Base-by-base conservation (phyloP, 2,797 vertebrate species). In the Picus viridis region DNA sequence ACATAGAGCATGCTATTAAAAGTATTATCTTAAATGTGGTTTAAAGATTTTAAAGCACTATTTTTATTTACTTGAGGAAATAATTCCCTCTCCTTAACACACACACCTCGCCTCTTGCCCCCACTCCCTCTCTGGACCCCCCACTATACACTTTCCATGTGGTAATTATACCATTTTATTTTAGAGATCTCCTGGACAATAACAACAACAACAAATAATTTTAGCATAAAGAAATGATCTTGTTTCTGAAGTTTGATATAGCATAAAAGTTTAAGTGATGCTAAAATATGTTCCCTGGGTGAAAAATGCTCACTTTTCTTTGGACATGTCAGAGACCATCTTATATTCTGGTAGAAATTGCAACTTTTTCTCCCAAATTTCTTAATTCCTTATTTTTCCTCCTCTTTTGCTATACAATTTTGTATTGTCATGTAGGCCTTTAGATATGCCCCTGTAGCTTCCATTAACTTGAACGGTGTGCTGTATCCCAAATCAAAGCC, bases 241-340 rank as follows among this genome's bases (percentile, higher is more conserved):
- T 29, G 79, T 96, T 95, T 96, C 88, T 89, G 85, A 96, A 96
- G 70, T 96, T 97, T 95, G 94, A 94, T 95, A 92, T 75, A 94
- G 43, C 64, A 86, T 94, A 91, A 89, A 95, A 95, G 80, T 96
- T 97, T 95, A 96, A 95, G 82, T 88, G 92, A 95, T 89, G 64
- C 68, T 92, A 89, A 85, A 93, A 89, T 92, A 76, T 39, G 51
- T 91, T 95, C 86, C 94, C 90, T 30, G 54, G 95, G 90, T 94
- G 85, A 94, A 96, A 96, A 97, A 97, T 92, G 72, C 93, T 96
- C 73, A 85, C 95, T 95, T 95, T 95, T 95, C 83, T 91, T 91
- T 90, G 94, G 91, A 80, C 80, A 69, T 89, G 81, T 88, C 79
- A 16, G 41, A 43, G 41, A 43, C 41, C 41, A 16, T 16, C 41